Base-by-base conservation (phyloP, 2,888 invertebrate genomes). In the Aplocera efformata region DNA sequence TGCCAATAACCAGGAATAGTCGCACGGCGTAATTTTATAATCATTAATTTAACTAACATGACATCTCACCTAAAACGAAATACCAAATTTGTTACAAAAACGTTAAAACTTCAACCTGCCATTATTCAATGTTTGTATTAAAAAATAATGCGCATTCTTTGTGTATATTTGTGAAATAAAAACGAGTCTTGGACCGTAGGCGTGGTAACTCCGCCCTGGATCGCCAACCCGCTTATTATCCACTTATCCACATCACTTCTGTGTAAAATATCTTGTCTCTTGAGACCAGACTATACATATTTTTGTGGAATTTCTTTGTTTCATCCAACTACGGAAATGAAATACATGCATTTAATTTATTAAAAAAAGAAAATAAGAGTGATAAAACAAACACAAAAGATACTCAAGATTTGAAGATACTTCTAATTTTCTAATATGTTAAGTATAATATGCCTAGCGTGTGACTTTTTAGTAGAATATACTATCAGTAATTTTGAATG, bases 201-300 rank as follows among this genome's bases (percentile, higher is more conserved):
- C 82, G 86, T 64, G 67, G 60, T 70, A 1, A 72, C 69, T 64
- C 75, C 85, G 79, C 84, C 84, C 67, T 60, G 56, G 66, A 48
- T 58, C 57, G 58, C 72, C 67, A 68, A 68, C 74, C 82, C 69
- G 62, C 67, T 75, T 70, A 84, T 88, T 86, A 88, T 72, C 85
- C 84, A 88, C 83, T 88, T 88, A 85, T 55, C 66, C 53, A 64
- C 67, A 83, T 79, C 84, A 86, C 86, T 88, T 86, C 86, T 85
- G 86, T 80, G 68, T 69, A 46, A 68, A 68, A 73, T 67, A 68
- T 63, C 60, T 60, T 43, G 56, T 59, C 41, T 51, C 38, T 10
- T 53, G 40, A 40, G 28, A 32, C 31, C 38, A 46, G 40, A 45
- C 32, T 34, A 3, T 5, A 5, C 13, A 17, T 17, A 17, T 17